Evolutionary conservation across 2,888 invertebrate genomes (phyloP).

Genomic region (Didymodactylos carnosus): DNA sequence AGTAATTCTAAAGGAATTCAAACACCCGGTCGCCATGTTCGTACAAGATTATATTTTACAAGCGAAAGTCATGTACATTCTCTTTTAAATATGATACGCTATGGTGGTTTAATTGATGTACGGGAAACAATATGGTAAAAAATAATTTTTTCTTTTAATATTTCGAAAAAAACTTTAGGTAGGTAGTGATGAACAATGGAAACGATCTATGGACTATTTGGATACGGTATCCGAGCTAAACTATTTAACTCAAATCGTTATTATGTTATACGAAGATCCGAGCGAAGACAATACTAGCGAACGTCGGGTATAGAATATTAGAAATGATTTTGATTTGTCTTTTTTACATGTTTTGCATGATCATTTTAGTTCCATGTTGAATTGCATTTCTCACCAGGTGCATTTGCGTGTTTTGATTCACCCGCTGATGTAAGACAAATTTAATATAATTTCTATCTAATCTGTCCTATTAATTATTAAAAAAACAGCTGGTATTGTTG

Average conservation of each 20-base stretch:
- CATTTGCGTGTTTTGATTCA: constrained; percentile 4
- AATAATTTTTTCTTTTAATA: background rate
- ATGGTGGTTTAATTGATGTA: constrained; percentile 69
- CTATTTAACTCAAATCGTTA: constrained; percentile 96
- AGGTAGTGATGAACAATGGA: constrained; percentile 65
- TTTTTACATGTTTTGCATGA: too few species aligned
- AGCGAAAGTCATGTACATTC: constrained; percentile 98
- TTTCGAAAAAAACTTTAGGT: background rate
- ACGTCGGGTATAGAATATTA: too few species aligned
- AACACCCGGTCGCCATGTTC: constrained; percentile 86
- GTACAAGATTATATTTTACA: constrained; percentile 94
- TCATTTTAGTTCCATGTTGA: constrained; percentile 16
- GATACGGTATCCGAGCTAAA: constrained; percentile 89
- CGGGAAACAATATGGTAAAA: constrained; percentile 16
- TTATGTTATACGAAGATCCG: constrained; percentile 91
- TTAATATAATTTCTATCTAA: background rate
- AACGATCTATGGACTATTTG: constrained; percentile 90
- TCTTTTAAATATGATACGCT: constrained; percentile 73
- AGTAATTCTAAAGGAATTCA: constrained; percentile 83
- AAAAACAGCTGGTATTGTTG: background rate
- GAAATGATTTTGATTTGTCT: too few species aligned
- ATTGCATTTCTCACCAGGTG: constrained; percentile 13
- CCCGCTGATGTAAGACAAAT: background rate
- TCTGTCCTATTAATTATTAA: background rate
- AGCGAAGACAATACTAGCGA: constrained; percentile 46